Percentiles rank a stretch among this genome's conserved stretches.
These are phyloP conservation scores for Andricus curvator DNA, from an alignment of 2,888 invertebrate genomes.

Conservation along the genomic window DNA sequence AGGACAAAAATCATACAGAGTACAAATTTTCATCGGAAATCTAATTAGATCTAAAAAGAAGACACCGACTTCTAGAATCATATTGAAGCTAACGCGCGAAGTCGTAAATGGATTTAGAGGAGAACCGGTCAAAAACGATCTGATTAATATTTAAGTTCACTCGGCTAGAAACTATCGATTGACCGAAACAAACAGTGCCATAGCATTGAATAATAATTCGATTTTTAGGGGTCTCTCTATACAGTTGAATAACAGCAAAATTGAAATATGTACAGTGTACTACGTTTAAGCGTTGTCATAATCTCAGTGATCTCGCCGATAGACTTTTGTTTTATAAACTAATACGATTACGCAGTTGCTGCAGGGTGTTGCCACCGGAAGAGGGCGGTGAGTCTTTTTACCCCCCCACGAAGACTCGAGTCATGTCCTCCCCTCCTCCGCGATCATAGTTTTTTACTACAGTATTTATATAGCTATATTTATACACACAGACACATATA, in stretches of 20 bases:
- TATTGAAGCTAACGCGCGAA: conserved; percentile 30
- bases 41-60: conserved; percentile 51
- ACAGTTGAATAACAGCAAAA: neutral
- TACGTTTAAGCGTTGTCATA: conserved; percentile 38
- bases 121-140: conserved; percentile 17
- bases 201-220: conserved; percentile 21
- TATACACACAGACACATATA: conserved; percentile 59
- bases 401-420: conserved; percentile 55
- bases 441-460: conserved; percentile 73
- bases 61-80: conserved; percentile 33
- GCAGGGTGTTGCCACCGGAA: conserved; percentile 47
- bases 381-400: conserved; percentile 52
- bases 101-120: conserved; percentile 11
- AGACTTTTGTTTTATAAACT: conserved; percentile 54
- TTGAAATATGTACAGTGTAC: conserved; percentile 1
- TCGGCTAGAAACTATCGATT: conserved; percentile 17
- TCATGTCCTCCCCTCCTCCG: conserved; percentile 55
- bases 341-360: conserved; percentile 40
- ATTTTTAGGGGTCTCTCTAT: neutral
- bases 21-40: conserved; percentile 73
- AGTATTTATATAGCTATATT: conserved; percentile 75
- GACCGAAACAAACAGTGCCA: conserved; percentile 27
- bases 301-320: conserved; percentile 65
- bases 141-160: conserved; percentile 33
- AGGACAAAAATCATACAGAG: conserved; percentile 65